phyloP scores from a whole-genome alignment of 2,888 invertebrate species.

The Epirrhoe alternata region DNA sequence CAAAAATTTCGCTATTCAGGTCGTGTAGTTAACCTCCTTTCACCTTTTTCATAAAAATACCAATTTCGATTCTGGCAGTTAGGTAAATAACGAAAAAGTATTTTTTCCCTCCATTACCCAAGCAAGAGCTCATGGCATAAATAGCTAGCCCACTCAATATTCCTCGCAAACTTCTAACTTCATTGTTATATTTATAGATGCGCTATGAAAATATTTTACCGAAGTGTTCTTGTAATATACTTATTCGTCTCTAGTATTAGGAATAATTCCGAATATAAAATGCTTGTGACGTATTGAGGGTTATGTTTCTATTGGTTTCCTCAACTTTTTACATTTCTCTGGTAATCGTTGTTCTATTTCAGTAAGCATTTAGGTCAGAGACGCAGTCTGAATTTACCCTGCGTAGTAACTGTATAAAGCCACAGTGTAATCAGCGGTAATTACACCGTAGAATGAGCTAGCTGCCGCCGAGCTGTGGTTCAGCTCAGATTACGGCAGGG shows the following conservation, averaged over 20 bases:
- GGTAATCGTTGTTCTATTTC: background rate
- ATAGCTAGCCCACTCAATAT: slow-evolving; percentile 15
- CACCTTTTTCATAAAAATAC: slow-evolving; percentile 7
- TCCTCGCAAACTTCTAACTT: background rate
- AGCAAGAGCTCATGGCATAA: slow-evolving; percentile 2
- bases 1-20: background rate
- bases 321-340: background rate
- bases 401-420: slow-evolving; percentile 9
- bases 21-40: background rate
- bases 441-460: slow-evolving; percentile 26
- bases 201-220: background rate
- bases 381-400: background rate
- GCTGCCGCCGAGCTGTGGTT: slow-evolving; percentile 19
- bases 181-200: background rate
- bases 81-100: slow-evolving; percentile 13
- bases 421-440: slow-evolving; percentile 19
- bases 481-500: slow-evolving; percentile 36
- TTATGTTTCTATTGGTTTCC: background rate
- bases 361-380: background rate
- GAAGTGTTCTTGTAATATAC: background rate
- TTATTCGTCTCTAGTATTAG: background rate
- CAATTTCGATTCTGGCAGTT: slow-evolving; percentile 16
- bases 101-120: slow-evolving; percentile 15
- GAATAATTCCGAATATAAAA: no score
- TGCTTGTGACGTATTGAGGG: no score